phyloP scores from a whole-genome alignment of 1,140 invertebrate species.

The Procambarus clarkii region DNA sequence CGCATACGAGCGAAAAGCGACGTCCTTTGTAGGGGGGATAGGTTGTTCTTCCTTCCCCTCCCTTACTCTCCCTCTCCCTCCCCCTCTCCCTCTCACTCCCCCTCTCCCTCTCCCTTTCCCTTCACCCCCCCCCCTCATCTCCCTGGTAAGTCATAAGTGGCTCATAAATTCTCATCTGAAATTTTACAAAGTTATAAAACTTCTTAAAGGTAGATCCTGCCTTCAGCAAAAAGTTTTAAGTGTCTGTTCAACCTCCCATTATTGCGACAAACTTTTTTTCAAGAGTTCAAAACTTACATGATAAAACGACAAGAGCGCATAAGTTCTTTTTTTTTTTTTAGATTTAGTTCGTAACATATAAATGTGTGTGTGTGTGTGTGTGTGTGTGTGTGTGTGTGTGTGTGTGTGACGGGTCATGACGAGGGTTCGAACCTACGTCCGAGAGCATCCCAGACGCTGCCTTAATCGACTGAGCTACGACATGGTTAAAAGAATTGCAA shows the following conservation, averaged over 20 bases:
- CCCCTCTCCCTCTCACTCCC: conserved; percentile 11
- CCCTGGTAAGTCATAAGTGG: conserved; percentile 7
- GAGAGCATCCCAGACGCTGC: no score
- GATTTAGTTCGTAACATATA: no score
- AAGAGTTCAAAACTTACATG: conserved; percentile 7
- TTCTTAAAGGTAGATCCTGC: conserved; percentile 14
- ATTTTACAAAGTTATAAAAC: conserved; percentile 16
- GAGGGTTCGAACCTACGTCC: no score
- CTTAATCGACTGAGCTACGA: no score
- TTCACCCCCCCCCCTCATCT: background rate
- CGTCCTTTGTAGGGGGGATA: no score
- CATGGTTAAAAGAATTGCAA: no score
- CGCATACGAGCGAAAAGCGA: no score
- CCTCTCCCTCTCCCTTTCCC: background rate
- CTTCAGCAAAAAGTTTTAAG: conserved; percentile 18
- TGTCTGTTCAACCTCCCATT: conserved; percentile 16
- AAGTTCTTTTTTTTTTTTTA: no score
- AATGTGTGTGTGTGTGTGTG: no score
- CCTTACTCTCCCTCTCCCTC: conserved; percentile 15
- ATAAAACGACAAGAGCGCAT: background rate
- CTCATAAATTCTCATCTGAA: conserved; percentile 20
- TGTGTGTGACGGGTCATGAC: no score
- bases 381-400: no score
- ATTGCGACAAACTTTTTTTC: conserved; percentile 8
- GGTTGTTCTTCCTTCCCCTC: background rate